Base-by-base conservation (phyloP, 2,888 invertebrate species). In the Mystacides longicornis region DNA sequence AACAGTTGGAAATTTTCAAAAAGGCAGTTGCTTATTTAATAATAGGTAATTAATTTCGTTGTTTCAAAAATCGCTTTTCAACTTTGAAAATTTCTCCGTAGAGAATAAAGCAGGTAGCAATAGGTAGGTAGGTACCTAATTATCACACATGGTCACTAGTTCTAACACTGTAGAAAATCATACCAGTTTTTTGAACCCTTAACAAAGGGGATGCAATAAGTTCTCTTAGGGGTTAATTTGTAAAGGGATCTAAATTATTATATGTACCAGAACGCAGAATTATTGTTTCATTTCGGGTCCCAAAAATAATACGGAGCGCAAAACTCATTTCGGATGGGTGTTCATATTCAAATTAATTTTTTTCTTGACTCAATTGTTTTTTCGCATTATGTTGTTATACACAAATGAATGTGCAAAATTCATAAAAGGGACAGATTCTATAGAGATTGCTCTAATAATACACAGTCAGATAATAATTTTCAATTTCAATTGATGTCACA, bases 281-380 rank as follows among this genome's bases (percentile, higher is more conserved):
- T 59, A 57, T 60, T 60, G 55, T 60, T 60, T 60, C 60, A 57
- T 57, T 52, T 53, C 58, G 60, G 56, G 56, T 58, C 57, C 60
- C 57, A 60, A 60, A 60, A 60, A 60, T 60, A 60, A 60, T 60
- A 60, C 56, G 56, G 58, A 55, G 31, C 16, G 16, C 57, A 55
- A 58, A 60, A 57, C 57, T 58, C 55, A 55, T 57, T 60, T 60
- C 37, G 37, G 37, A 37, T 37, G 37, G n/a, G 52, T 56, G 60
- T 58, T 56, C 47, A 54, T 60, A 60, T 60, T 57, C 57, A 60
- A 60, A 60, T 60, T 54, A 58, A 54, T 60, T 60, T 60, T 60
- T 60, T 60, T 43, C 56, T 48, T 52, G 54, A 51, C 21, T 37
- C 22, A 50, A 58, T 60, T 60, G 60, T 60, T 51, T 60, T 59